Percentiles rank a stretch among this genome's conserved stretches.
Evolutionary conservation across 2,113 vertebrate genomes (phyloP).

Genomic region (Erinaceus europaeus): DNA sequence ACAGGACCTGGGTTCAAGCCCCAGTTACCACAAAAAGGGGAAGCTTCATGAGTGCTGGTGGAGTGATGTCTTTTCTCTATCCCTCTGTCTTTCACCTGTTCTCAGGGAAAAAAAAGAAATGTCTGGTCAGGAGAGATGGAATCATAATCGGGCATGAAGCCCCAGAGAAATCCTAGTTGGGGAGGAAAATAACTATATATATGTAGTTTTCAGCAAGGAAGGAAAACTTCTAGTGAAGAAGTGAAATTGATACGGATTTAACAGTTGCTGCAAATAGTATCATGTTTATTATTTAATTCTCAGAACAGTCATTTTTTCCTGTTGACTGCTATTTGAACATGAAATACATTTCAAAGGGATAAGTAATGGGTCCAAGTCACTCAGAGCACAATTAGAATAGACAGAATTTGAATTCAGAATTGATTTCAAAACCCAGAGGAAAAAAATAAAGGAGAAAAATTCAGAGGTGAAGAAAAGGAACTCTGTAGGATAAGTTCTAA

Average conservation of each 20-base stretch:
- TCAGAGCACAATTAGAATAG: background rate
- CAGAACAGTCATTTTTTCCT: background rate
- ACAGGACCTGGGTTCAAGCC: no score
- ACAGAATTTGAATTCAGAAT: background rate
- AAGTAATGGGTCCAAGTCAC: background rate
- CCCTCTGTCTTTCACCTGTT: no score
- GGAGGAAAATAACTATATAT: no score
- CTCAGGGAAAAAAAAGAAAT: no score
- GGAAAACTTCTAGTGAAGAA: background rate
- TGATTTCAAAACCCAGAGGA: background rate
- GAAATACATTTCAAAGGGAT: background rate
- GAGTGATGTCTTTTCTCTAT: no score
- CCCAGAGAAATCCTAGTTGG: no score
- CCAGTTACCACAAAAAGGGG: no score
- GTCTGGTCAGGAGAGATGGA: no score
- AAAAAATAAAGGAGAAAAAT: slow-evolving; percentile 1
- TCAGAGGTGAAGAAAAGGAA: background rate
- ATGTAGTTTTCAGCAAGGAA: no score
- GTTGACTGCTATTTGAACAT: background rate
- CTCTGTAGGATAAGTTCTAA: background rate
- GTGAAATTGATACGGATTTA: background rate
- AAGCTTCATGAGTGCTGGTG: no score
- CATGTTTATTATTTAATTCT: slow-evolving; percentile 1
- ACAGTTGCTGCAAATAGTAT: background rate
- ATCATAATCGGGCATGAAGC: no score